A percentile compares a stretch with the other conserved stretches of the same genome.
Evolutionary conservation across 2,797 vertebrate genomes (phyloP).

Genomic region (Alosa sapidissima): DNA sequence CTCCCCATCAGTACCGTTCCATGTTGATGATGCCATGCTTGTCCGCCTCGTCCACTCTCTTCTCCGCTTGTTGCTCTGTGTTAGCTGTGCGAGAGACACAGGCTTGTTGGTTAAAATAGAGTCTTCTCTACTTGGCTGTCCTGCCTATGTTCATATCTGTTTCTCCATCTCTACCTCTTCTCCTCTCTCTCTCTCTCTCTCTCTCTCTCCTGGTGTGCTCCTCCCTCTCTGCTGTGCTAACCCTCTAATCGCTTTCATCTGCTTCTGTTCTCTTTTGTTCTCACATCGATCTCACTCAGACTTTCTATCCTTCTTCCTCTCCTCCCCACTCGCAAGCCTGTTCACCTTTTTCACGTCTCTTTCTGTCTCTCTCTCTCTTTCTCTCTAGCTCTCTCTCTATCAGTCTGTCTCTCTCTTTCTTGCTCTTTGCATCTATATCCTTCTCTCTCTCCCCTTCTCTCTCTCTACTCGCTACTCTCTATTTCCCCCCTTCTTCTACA

Average conservation of each 20-base stretch:
- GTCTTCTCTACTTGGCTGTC: background rate
- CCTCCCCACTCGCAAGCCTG: constrained; percentile 60
- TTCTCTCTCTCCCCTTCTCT: constrained; percentile 65
- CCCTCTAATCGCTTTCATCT: constrained; percentile 47
- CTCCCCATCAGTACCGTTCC: background rate
- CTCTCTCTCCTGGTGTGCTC: constrained; percentile 37
- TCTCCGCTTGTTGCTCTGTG: background rate
- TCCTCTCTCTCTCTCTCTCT: constrained; percentile 9
- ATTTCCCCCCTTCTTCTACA: constrained; percentile 33
- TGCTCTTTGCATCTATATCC: constrained; percentile 64
- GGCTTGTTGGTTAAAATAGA: background rate
- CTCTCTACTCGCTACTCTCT: background rate
- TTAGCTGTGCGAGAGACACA: background rate
- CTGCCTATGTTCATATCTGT: background rate
- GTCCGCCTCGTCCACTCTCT: constrained; percentile 31
- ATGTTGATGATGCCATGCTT: background rate
- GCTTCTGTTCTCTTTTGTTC: constrained; percentile 35
- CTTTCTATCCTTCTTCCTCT: constrained; percentile 36
- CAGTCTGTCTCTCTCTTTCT: constrained; percentile 62
- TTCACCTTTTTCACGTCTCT: constrained; percentile 61
- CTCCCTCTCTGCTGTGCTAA: constrained; percentile 41
- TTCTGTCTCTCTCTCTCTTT: constrained; percentile 25
- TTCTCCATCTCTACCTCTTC: background rate
- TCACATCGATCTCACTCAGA: constrained; percentile 53
- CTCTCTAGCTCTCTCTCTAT: constrained; percentile 49